These are phyloP conservation scores for Karalla daura DNA, from an alignment of 2,797 vertebrate species.

Conservation along the genomic window DNA sequence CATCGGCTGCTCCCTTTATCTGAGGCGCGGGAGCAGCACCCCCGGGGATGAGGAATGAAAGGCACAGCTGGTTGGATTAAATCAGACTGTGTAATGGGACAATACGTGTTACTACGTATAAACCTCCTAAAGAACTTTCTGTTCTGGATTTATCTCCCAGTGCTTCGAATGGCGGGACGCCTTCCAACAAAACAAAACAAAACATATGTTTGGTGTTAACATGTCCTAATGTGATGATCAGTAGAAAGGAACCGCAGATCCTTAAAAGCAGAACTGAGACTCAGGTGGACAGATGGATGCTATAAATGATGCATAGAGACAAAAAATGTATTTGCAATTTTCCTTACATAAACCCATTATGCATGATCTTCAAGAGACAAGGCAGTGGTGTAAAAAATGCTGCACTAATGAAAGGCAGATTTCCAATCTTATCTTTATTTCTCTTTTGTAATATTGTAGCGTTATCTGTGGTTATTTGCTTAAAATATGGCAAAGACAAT, in stretches of 20 bases:
- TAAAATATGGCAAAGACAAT: too few relatives aligned
- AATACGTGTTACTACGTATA: neutral
- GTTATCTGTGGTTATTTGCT: too few relatives aligned
- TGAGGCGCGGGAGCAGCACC: neutral
- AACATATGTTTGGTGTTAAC: conserved; percentile 9
- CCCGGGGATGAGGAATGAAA: conserved; percentile 16
- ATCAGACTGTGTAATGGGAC: conserved; percentile 11
- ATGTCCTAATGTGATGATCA: conserved; percentile 1
- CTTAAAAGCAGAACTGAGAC: neutral
- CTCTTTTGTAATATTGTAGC: too few relatives aligned
- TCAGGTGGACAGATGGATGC: neutral
- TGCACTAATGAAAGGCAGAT: too few relatives aligned
- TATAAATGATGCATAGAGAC: neutral
- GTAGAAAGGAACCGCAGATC: neutral
- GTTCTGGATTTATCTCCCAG: neutral
- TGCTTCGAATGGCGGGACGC: too few relatives aligned
- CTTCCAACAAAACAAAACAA: conserved; percentile 32
- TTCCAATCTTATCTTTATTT: too few relatives aligned
- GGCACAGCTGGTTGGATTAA: conserved; percentile 29
- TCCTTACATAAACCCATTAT: too few relatives aligned
- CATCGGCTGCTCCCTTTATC: conserved; percentile 11
- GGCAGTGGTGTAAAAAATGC: too few relatives aligned
- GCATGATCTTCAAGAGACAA: too few relatives aligned
- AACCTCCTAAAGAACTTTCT: neutral
- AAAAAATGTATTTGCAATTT: neutral